A percentile compares a stretch with the other conserved stretches of the same genome.
phyloP scores from a whole-genome alignment of 2,113 vertebrate species.

The Merops nubicus region DNA sequence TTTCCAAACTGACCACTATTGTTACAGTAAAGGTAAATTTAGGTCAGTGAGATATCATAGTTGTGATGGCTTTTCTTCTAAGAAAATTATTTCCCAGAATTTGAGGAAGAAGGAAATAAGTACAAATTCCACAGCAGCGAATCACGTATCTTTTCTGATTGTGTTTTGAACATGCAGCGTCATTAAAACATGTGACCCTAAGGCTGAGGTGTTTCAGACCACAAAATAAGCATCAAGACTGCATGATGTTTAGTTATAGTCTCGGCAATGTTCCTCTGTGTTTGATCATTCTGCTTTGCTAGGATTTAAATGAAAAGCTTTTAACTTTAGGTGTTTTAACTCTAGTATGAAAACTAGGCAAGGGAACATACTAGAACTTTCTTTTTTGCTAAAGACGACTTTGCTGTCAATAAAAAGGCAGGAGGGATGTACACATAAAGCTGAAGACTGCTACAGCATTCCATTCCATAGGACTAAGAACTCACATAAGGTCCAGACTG shows the following conservation, averaged over 20 bases:
- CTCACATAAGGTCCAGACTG: not conserved
- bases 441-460: not conserved
- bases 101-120: not conserved
- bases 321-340: not conserved
- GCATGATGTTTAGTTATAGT: not conserved
- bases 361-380: not conserved
- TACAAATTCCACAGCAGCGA: not conserved
- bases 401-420: not conserved
- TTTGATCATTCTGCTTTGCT: constrained; percentile 8
- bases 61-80: not conserved
- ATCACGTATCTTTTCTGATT: not conserved
- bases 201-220: not conserved
- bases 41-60: not conserved
- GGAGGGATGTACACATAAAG: not conserved
- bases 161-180: not conserved
- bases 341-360: not conserved
- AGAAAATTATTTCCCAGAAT: not conserved
- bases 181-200: not conserved
- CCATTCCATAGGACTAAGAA: not conserved
- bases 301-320: constrained; percentile 11
- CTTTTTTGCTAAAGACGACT: not conserved
- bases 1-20: not conserved
- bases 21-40: not conserved
- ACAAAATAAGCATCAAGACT: not conserved
- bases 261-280: not conserved